Conservation (phyloP, 2,797 vertebrate genomes). For the Cyclopterus lumpus region DNA sequence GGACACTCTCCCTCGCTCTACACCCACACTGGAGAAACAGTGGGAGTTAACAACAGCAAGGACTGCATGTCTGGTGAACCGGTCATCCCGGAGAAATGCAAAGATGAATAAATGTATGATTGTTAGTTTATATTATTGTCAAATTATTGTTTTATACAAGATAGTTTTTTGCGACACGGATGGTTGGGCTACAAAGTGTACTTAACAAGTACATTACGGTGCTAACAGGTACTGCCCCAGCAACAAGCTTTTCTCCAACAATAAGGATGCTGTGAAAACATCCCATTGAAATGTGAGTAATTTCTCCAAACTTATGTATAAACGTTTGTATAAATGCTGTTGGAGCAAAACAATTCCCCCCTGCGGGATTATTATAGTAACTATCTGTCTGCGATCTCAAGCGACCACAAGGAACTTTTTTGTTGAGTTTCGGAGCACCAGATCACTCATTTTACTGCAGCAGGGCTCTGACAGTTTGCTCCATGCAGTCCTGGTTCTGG, state of each 20-base stretch:
- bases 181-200: neutral
- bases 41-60: conserved; percentile 9
- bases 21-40: conserved; percentile 30
- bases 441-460: neutral
- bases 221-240: neutral
- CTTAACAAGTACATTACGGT: neutral
- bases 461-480: too few species aligned
- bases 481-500: too few species aligned
- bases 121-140: neutral
- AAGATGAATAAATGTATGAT: neutral
- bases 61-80: neutral
- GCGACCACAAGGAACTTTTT: neutral
- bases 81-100: neutral
- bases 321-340: too few species aligned
- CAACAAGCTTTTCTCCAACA: too few species aligned
- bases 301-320: neutral
- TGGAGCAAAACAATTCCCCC: too few species aligned
- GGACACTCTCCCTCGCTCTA: conserved; percentile 21
- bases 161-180: neutral
- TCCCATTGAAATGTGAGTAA: neutral
- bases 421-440: neutral
- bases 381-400: too few species aligned
- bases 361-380: too few species aligned
- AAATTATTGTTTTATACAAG: neutral
- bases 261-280: neutral